A percentile compares a stretch with the other conserved stretches of the same genome.
Conservation (phyloP, 2,797 vertebrate species). For the Euphonia xanthogaster region DNA sequence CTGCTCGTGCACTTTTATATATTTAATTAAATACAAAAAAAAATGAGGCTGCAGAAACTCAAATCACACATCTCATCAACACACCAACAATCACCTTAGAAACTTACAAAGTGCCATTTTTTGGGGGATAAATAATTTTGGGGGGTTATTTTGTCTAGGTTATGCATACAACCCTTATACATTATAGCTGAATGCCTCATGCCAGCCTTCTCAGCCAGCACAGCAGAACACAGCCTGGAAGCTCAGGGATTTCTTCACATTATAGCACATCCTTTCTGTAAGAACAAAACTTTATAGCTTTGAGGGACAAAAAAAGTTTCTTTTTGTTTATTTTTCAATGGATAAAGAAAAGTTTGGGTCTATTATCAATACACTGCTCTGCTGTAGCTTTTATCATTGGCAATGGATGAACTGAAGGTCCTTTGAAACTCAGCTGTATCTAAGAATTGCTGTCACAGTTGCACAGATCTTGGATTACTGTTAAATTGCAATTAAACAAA, state of each 20-base stretch:
- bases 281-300: background rate
- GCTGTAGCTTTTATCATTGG: conserved; percentile 8
- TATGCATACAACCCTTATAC: background rate
- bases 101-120: background rate
- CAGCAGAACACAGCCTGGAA: background rate
- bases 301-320: background rate
- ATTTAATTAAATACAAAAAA: background rate
- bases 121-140: background rate
- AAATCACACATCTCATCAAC: background rate
- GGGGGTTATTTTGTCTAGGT: background rate
- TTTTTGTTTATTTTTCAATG: conserved; percentile 14
- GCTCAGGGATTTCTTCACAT: background rate
- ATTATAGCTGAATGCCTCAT: background rate
- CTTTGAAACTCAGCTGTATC: conserved; percentile 30
- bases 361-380: background rate
- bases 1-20: background rate
- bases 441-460: conserved; percentile 43
- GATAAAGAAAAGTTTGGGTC: background rate
- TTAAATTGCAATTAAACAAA: conserved; percentile 69
- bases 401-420: conserved; percentile 8
- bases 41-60: background rate
- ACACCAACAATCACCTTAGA: background rate
- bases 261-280: background rate
- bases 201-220: background rate
- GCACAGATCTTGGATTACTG: conserved; percentile 56